phyloP scores from a whole-genome alignment of 2,888 invertebrate species.

The Netelia fuscicornis region DNA sequence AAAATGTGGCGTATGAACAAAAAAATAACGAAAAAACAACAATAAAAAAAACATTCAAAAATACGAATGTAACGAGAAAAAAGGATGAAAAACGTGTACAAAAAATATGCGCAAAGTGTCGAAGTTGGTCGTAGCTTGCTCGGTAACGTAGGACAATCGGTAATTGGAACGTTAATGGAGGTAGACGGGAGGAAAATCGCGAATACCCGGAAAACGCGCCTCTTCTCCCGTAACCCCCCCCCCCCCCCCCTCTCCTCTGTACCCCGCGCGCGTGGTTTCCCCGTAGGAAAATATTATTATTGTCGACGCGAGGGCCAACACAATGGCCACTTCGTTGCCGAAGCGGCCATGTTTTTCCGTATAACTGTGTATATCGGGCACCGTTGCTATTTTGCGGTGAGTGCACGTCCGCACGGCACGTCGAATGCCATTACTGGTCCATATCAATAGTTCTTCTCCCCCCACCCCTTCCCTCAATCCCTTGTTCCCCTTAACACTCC shows the following conservation, averaged over 20 bases:
- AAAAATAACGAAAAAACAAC: slow-evolving; percentile 31
- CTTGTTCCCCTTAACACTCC: background rate
- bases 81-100: slow-evolving; percentile 16
- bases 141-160: slow-evolving; percentile 72
- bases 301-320: slow-evolving; percentile 52
- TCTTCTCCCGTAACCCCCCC: too few species aligned
- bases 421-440: slow-evolving; percentile 51
- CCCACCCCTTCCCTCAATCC: background rate
- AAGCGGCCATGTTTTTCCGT: background rate
- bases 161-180: slow-evolving; percentile 77
- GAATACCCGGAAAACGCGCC: slow-evolving; percentile 59
- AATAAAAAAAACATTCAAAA: slow-evolving; percentile 4
- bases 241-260: too few species aligned
- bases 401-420: slow-evolving; percentile 21
- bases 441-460: slow-evolving; percentile 44
- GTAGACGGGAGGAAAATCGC: slow-evolving; percentile 67
- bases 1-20: background rate
- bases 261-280: slow-evolving; percentile 49
- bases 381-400: slow-evolving; percentile 27
- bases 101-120: slow-evolving; percentile 50
- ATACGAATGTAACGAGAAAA: background rate
- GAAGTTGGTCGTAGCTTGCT: slow-evolving; percentile 43
- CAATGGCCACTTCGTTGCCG: slow-evolving; percentile 29
- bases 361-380: background rate
- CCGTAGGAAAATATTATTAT: slow-evolving; percentile 47